A percentile compares a stretch with the other conserved stretches of the same genome.
These are phyloP conservation scores for Takifugu bimaculatus DNA, from an alignment of 2,113 vertebrate genomes.

Conservation along the genomic window DNA sequence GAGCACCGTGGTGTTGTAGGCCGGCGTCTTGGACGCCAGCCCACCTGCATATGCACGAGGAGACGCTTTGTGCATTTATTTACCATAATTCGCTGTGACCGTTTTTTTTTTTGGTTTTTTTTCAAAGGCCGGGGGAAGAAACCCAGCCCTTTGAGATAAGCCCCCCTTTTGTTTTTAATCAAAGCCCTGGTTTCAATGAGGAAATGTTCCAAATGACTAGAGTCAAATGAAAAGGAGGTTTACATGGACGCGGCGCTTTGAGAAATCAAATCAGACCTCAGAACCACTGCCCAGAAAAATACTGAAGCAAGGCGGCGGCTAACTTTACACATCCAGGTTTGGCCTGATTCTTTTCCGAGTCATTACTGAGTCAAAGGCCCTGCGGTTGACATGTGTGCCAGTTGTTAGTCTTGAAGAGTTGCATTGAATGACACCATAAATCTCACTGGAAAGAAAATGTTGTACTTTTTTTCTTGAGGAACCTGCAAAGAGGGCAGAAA, in stretches of 20 bases:
- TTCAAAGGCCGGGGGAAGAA: constrained; percentile 63
- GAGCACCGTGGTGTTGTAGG: constrained; percentile 43
- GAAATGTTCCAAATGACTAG: constrained; percentile 63
- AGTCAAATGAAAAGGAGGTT: constrained; percentile 59
- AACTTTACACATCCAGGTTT: constrained; percentile 29
- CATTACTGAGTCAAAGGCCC: not conserved
- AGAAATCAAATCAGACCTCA: constrained; percentile 60
- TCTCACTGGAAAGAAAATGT: no score
- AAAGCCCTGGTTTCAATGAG: constrained; percentile 65
- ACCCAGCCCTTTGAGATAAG: constrained; percentile 72
- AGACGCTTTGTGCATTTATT: constrained; percentile 62
- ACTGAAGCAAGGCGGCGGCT: constrained; percentile 14
- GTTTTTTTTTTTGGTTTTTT: constrained; percentile 20
- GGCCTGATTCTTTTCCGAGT: constrained; percentile 3
- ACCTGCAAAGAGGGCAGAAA: no score
- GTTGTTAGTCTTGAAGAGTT: not conserved
- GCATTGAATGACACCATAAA: no score
- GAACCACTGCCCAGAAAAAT: constrained; percentile 21
- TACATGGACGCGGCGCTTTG: constrained; percentile 36
- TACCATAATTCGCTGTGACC: constrained; percentile 62
- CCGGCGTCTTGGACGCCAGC: constrained; percentile 41
- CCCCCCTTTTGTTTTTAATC: constrained; percentile 67
- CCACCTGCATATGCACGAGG: constrained; percentile 56
- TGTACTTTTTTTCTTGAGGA: no score
- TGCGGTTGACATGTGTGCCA: not conserved